Evolutionary conservation across 2,113 vertebrate genomes (phyloP).

Genomic region (Antechinus stuartii): DNA sequence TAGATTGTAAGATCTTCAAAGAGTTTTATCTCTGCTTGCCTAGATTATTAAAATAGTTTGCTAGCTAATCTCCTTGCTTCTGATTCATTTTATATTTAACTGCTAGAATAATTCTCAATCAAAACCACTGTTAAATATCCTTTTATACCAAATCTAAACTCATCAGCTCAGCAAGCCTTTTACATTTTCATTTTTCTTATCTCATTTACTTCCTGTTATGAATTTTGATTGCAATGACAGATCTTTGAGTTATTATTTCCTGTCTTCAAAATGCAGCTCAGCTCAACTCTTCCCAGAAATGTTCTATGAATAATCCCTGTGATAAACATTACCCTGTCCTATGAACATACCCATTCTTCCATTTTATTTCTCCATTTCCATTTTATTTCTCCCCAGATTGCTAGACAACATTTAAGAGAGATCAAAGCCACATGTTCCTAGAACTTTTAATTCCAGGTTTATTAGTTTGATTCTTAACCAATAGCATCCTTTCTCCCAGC

Average conservation of each 20-base stretch:
- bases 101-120: neutral
- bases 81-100: neutral
- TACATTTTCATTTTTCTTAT: neutral
- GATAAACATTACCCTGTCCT: neutral
- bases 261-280: neutral
- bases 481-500: neutral
- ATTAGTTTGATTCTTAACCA: neutral
- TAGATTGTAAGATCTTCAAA: neutral
- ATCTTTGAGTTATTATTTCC: neutral
- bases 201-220: neutral
- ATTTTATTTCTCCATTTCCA: neutral
- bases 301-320: neutral
- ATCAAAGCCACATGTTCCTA: neutral
- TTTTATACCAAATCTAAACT: neutral
- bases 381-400: neutral
- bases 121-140: neutral
- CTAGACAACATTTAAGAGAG: neutral
- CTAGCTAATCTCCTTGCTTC: neutral
- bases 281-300: neutral
- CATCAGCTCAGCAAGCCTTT: neutral
- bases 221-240: neutral
- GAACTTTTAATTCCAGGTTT: neutral
- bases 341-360: neutral
- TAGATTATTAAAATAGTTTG: neutral
- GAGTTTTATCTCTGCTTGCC: neutral